Base-by-base conservation (phyloP, 92 coral and sea anemone genomes). In the Muricea muricata region DNA sequence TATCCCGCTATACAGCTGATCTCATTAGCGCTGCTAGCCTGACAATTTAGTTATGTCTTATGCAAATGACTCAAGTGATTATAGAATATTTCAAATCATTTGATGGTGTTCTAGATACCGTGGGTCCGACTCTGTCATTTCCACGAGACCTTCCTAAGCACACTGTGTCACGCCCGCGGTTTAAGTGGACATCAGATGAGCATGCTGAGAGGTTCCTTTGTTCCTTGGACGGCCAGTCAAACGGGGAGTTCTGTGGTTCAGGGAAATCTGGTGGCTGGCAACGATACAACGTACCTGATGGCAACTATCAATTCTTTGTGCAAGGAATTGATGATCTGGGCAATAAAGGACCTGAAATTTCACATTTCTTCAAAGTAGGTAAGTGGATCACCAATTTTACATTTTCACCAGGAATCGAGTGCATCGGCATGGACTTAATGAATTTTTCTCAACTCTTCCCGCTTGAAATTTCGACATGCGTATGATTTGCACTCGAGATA, bases 291-390 rank as follows among this genome's bases (percentile, higher is more conserved):
- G n/a, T 70, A 18, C 76, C 48, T 4, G 76, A 70, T 21, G 76
- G 76, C 29, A 35, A 35, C 35, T 54, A 70, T 21, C 18, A 21
- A 26, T 31, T 70, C 31, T 70, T 37, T 24, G 76, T 70, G 17
- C 50, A 54, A 34, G 76, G 76, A 6, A 21, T 29, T 3, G 76
- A 70, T 23, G 30, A 70, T 17, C 48, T 37, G 17, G 55, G 76
- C 25, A 70, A 70, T 20, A 70, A 28, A n/a, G 76, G 76, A 34
- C 76, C 48, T 9, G 7, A 21, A 9, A 42, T 42, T 29, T 42
- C 50, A 15, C 76, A 70, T 70, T 29, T 14, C 7, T 70, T 70
- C 50, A 70, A 24, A 14, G 76, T 70, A 3, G 76, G 76, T 70
- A 70, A 70, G 50, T 26, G 39, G 24, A 52, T 17, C 42, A 37